Evolutionary conservation across 2,113 vertebrate species (phyloP).

Genomic region (Guaruba guarouba): DNA sequence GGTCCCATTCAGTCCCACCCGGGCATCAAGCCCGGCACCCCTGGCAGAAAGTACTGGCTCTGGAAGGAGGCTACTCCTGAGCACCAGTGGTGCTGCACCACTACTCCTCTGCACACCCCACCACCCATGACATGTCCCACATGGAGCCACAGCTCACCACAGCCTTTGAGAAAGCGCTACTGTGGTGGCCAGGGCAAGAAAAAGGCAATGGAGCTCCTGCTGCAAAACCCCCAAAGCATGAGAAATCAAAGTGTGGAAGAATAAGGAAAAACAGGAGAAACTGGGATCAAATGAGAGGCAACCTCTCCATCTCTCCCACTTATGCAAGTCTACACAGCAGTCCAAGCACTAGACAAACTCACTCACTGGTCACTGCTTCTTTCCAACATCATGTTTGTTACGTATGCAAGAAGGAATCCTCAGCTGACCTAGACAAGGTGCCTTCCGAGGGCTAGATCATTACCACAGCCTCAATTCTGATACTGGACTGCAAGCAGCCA

Average conservation of each 20-base stretch:
- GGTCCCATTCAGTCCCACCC: background rate
- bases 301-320: background rate
- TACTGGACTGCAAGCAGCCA: background rate
- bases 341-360: background rate
- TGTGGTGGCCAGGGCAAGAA: background rate
- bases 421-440: background rate
- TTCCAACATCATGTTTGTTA: background rate
- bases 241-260: background rate
- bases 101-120: background rate
- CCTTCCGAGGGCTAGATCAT: background rate
- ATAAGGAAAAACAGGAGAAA: background rate
- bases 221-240: background rate
- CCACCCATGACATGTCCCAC: accelerated
- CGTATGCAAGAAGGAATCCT: background rate
- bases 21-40: background rate
- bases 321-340: background rate
- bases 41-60: background rate
- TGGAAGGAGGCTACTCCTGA: background rate
- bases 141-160: background rate
- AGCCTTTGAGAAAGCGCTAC: background rate
- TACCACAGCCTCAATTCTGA: background rate
- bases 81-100: background rate
- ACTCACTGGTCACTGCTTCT: background rate
- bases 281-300: background rate
- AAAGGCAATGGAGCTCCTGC: accelerated